Conservation (phyloP, 2,113 vertebrate species). For the Mastomys natalensis region DNA sequence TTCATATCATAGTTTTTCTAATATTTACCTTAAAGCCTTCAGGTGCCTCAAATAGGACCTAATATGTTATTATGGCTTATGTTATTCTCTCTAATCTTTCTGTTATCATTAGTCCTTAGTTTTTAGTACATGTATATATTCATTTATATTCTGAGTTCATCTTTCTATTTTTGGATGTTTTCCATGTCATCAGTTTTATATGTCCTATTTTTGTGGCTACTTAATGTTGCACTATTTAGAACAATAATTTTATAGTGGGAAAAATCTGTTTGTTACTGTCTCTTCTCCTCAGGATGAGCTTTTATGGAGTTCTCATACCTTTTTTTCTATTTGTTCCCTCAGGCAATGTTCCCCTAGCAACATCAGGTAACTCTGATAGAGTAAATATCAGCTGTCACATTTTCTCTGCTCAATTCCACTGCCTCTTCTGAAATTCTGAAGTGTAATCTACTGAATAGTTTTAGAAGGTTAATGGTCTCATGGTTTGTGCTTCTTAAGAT, state of each 20-base stretch:
- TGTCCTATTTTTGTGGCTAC: background rate
- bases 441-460: background rate
- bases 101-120: background rate
- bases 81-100: background rate
- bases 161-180: background rate
- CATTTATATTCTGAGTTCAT: background rate
- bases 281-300: background rate
- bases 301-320: background rate
- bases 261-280: background rate
- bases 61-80: background rate
- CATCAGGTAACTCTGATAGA: background rate
- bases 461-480: background rate
- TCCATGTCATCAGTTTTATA: background rate
- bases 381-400: background rate
- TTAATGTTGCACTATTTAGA: too few species aligned
- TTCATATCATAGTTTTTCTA: background rate
- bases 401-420: background rate
- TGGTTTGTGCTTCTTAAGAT: background rate
- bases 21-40: background rate
- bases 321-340: background rate
- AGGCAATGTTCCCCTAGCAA: background rate
- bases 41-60: background rate
- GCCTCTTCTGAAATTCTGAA: background rate
- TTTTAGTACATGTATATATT: background rate
- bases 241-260: background rate